A percentile compares a stretch with the other conserved stretches of the same genome.
These are phyloP conservation scores for Papilio dardanus DNA, from an alignment of 1,140 invertebrate genomes.

Conservation along the genomic window DNA sequence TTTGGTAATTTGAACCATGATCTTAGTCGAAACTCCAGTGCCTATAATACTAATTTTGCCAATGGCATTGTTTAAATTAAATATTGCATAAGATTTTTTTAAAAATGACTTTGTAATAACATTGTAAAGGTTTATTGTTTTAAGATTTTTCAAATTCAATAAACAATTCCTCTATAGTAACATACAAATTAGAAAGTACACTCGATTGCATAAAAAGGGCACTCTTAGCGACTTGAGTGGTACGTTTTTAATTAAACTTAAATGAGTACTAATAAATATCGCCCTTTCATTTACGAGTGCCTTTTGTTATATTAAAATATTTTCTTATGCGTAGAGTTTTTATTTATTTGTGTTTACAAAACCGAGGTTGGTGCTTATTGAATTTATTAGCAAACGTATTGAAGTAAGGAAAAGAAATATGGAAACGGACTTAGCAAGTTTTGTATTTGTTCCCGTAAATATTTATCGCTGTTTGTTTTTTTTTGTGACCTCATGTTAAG, in stretches of 20 bases:
- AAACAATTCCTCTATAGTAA: constrained; percentile 6
- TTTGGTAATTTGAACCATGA: no score
- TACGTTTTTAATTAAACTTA: constrained; percentile 11
- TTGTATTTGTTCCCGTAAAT: background rate
- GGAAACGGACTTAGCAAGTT: constrained; percentile 1
- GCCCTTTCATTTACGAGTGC: constrained; percentile 20
- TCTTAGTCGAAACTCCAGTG: no score
- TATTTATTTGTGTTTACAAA: constrained; percentile 16
- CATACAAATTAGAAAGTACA: constrained; percentile 19
- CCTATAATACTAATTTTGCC: background rate
- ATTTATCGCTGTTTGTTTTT: background rate
- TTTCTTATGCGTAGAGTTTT: constrained; percentile 8
- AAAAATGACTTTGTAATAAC: background rate
- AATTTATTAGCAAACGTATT: constrained; percentile 3
- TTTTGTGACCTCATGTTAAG: background rate
- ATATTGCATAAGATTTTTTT: constrained; percentile 6
- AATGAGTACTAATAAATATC: constrained; percentile 23
- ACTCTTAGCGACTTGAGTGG: background rate
- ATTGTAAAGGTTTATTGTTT: background rate
- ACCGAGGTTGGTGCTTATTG: background rate
- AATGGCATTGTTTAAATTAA: background rate
- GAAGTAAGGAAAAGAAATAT: background rate
- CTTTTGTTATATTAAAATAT: constrained; percentile 21
- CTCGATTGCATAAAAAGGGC: constrained; percentile 8
- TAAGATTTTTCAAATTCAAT: constrained; percentile 13